Evolutionary conservation across 1,140 invertebrate species (phyloP).

Genomic region (Holcopasites calliopsidis): DNA sequence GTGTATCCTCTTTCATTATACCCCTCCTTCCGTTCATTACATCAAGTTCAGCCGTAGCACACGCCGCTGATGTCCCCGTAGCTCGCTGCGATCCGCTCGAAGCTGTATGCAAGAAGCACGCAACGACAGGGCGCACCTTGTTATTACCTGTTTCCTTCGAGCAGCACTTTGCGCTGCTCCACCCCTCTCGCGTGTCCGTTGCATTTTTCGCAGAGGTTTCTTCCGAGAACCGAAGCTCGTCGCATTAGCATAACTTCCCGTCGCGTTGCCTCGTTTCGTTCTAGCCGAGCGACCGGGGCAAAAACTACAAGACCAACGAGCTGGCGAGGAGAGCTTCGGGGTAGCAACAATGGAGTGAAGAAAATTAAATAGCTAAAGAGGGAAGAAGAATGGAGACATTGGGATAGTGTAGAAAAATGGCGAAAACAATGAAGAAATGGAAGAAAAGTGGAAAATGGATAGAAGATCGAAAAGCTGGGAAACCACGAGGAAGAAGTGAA

Average conservation of each 20-base stretch:
- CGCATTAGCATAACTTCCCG: constrained; percentile 57
- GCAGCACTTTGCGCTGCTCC: not conserved
- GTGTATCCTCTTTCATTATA: constrained; percentile 22
- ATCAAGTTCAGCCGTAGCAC: constrained; percentile 8
- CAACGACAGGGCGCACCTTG: constrained; percentile 47
- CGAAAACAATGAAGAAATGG: not conserved
- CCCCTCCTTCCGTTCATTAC: constrained; percentile 34
- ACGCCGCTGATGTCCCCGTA: constrained; percentile 31
- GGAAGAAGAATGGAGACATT: not conserved
- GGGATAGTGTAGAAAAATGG: not conserved
- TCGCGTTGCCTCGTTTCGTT: constrained; percentile 30
- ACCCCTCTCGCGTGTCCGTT: not conserved
- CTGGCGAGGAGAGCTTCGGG: not conserved
- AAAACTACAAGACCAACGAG: constrained; percentile 26
- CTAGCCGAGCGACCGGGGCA: constrained; percentile 16
- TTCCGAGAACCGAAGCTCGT: constrained; percentile 24
- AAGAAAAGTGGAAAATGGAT: constrained; percentile 8
- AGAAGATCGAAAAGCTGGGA: constrained; percentile 47
- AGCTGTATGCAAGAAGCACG: constrained; percentile 56
- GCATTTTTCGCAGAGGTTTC: constrained; percentile 34
- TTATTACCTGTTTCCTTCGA: constrained; percentile 44
- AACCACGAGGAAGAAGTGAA: constrained; percentile 35
- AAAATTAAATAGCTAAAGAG: not conserved
- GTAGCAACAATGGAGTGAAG: not conserved
- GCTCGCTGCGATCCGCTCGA: constrained; percentile 44